These are phyloP conservation scores for Lethocerus indicus DNA, from an alignment of 1,140 invertebrate species.

Conservation along the genomic window DNA sequence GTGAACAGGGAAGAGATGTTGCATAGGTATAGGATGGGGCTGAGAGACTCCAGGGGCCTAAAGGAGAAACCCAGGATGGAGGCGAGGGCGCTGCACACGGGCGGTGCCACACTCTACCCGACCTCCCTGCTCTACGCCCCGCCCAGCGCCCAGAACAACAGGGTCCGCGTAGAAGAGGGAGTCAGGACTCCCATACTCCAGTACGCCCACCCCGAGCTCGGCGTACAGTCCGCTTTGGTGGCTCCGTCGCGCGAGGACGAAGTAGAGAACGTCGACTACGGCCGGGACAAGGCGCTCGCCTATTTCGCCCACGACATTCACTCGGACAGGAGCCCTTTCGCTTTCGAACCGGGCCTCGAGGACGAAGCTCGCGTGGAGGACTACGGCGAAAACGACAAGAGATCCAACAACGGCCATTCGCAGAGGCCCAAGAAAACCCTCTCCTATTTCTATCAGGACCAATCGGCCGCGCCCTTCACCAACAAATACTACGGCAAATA, in stretches of 20 bases:
- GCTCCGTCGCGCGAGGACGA: conserved; percentile 27
- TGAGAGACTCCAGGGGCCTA: conserved; percentile 2
- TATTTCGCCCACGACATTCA: conserved; percentile 24
- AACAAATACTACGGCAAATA: conserved; percentile 17
- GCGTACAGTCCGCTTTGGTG: conserved; percentile 48
- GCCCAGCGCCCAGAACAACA: conserved; percentile 22
- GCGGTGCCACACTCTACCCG: conserved; percentile 38
- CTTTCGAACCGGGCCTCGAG: conserved; percentile 22
- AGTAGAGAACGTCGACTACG: conserved; percentile 21
- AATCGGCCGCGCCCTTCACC: conserved; percentile 7
- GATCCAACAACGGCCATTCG: conserved; percentile 13
- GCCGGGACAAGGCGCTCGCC: conserved; percentile 18
- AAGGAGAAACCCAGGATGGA: conserved; percentile 32
- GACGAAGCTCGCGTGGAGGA: conserved; percentile 25
- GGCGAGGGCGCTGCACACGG: conserved; percentile 46
- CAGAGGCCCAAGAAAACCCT: conserved; percentile 26
- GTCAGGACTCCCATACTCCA: conserved; percentile 52
- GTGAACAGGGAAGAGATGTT: conserved; percentile 42
- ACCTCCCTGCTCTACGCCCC: conserved; percentile 40
- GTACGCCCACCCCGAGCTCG: conserved; percentile 59
- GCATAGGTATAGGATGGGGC: no score
- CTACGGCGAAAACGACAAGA: conserved; percentile 25
- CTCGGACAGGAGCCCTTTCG: conserved; percentile 25
- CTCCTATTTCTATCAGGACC: conserved; percentile 15
- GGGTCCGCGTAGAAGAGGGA: conserved; percentile 40